A percentile compares a stretch with the other conserved stretches of the same genome.
Conservation (phyloP, 2,888 invertebrate genomes). For the Tetrapedia diversipes region DNA sequence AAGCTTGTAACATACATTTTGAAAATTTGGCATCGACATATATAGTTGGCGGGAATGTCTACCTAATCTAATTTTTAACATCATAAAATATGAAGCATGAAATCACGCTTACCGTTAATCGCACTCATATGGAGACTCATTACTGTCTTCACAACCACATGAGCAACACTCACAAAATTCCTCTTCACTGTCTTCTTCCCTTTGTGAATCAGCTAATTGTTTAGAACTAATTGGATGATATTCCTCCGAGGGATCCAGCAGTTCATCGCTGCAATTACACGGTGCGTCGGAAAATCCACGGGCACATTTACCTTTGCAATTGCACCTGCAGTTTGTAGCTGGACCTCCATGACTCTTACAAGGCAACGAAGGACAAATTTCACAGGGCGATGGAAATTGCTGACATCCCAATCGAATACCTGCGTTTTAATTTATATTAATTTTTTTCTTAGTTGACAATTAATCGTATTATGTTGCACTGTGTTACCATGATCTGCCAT, state of each 20-base stretch:
- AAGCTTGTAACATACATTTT: too few species aligned
- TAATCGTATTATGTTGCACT: background rate
- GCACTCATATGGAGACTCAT: slow-evolving; percentile 31
- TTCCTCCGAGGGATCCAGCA: slow-evolving; percentile 33
- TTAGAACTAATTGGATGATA: slow-evolving; percentile 42
- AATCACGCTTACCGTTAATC: slow-evolving; percentile 9
- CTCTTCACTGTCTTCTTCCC: slow-evolving; percentile 67
- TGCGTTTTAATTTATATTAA: background rate
- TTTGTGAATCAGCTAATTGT: background rate
- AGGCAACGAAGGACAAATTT: slow-evolving; percentile 35
- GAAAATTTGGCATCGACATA: too few species aligned
- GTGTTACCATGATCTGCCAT: slow-evolving; percentile 23
- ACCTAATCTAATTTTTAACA: background rate
- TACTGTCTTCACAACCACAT: slow-evolving; percentile 63
- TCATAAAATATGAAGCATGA: background rate
- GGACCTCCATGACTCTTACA: slow-evolving; percentile 17
- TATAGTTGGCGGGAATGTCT: too few species aligned
- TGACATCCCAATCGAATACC: slow-evolving; percentile 31
- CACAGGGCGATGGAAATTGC: slow-evolving; percentile 28
- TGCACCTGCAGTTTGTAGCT: slow-evolving; percentile 52
- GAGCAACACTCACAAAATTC: slow-evolving; percentile 74
- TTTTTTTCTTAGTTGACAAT: background rate
- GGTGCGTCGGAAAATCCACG: slow-evolving; percentile 46
- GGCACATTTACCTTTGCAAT: slow-evolving; percentile 66
- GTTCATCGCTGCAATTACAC: slow-evolving; percentile 64